A percentile compares a stretch with the other conserved stretches of the same genome.
Evolutionary conservation across 2,797 vertebrate genomes (phyloP).

Genomic region (Microctenopoma stevenorrisi): DNA sequence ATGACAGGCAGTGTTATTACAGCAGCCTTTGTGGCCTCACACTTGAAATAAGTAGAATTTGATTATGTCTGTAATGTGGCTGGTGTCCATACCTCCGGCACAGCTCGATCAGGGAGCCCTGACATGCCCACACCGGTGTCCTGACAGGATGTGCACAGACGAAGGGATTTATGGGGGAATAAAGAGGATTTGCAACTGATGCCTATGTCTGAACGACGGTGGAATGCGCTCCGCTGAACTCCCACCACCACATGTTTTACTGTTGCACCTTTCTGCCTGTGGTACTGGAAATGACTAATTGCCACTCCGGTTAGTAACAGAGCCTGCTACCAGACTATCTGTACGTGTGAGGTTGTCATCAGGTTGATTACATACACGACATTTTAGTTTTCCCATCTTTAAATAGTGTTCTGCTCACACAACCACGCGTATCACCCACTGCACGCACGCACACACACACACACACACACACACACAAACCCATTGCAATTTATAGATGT

Average conservation of each 20-base stretch:
- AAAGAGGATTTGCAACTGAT: slow-evolving; percentile 83
- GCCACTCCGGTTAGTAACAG: slow-evolving; percentile 68
- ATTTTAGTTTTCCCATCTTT: slow-evolving; percentile 44
- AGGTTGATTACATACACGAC: slow-evolving; percentile 53
- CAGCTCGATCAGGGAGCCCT: slow-evolving; percentile 56
- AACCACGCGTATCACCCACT: slow-evolving; percentile 33
- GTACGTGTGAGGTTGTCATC: slow-evolving; percentile 46
- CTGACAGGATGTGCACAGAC: slow-evolving; percentile 78
- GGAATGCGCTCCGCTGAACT: slow-evolving; percentile 75
- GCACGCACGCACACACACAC: too few relatives aligned
- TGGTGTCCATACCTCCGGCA: slow-evolving; percentile 56
- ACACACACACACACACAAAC: slow-evolving; percentile 25
- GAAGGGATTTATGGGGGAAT: slow-evolving; percentile 81
- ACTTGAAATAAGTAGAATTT: slow-evolving; percentile 76
- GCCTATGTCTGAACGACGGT: slow-evolving; percentile 64
- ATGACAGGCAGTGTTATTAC: slow-evolving; percentile 61
- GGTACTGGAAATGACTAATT: slow-evolving; percentile 79
- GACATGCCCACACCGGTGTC: slow-evolving; percentile 71
- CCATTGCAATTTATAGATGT: slow-evolving; percentile 69
- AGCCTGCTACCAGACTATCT: slow-evolving; percentile 48
- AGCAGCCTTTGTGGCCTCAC: slow-evolving; percentile 53
- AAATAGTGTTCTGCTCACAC: slow-evolving; percentile 39
- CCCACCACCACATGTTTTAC: slow-evolving; percentile 72
- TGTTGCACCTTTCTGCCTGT: slow-evolving; percentile 68
- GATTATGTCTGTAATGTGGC: slow-evolving; percentile 76